Base-by-base conservation (phyloP, 2,797 vertebrate genomes). In the Dendrocincla tyrannina region DNA sequence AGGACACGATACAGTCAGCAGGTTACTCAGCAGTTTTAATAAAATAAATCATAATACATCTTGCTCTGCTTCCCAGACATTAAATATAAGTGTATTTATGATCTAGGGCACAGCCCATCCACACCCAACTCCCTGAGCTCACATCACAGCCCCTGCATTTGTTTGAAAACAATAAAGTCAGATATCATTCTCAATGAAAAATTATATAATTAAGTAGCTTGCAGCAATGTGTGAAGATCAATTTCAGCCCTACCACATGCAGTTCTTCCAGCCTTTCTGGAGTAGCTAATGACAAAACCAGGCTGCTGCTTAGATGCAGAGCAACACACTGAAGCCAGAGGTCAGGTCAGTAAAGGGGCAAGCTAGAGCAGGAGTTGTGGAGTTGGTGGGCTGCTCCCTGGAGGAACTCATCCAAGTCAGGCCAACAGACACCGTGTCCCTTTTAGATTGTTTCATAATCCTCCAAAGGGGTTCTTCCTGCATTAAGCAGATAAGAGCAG, bases 21-120 rank as follows among this genome's bases (percentile, higher is more conserved):
- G 12, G 27, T 77, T 70, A 72, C 46, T 76, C 78, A 32, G 59
- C 50, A 22, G 25, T 50, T 72, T 15, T 62, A 77, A 56, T 30
- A 67, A 83, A 85, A 64, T 62, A 87, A 68, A 23, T n/a, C 53
- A 91, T 69, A 91, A 89, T 39, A 33, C 15, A 53, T 24, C 50
- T 55, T 62, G 35, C 6, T 25, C 19, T 73, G 25, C 30, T 84
- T 93, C 35, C 67, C 20, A 39, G 32, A 9, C 62, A 37, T 35
- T 62, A n/a, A 75, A 27, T 7, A 27, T 28, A 10, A 68, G 50
- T 9, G 1, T 59, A 76, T 73, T 55, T 70, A 0, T 41, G 47
- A 88, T 60, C 73, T 75, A 66, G 30, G 30, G 30, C 77, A 72
- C 53, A 72, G 49, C 30, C 67, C 55, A 73, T 82, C 56, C 67